These are phyloP conservation scores for Dicyrtoma fusca DNA, from an alignment of 2,888 invertebrate genomes.

Conservation along the genomic window DNA sequence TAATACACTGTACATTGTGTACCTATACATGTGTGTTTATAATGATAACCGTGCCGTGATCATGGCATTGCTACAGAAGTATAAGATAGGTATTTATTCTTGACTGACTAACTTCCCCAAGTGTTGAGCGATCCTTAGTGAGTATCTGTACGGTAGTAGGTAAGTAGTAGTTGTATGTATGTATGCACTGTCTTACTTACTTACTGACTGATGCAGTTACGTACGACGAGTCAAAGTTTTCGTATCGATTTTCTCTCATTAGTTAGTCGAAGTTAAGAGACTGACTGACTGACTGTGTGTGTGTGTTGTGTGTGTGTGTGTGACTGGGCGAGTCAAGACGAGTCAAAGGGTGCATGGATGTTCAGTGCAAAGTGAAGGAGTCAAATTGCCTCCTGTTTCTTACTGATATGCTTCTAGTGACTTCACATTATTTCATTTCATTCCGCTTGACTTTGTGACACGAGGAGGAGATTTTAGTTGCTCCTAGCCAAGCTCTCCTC, in stretches of 20 bases:
- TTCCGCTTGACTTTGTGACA: constrained; percentile 39
- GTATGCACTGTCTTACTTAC: constrained; percentile 12
- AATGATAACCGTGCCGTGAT: too few species aligned
- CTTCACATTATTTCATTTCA: constrained; percentile 40
- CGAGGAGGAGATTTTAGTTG: constrained; percentile 38
- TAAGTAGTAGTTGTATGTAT: neutral
- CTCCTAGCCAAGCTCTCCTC: constrained; percentile 23
- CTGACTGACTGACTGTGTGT: neutral
- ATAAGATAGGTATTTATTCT: too few species aligned
- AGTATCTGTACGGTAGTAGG: too few species aligned
- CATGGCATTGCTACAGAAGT: too few species aligned
- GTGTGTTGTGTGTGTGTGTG: constrained; percentile 10
- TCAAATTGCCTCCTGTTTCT: constrained; percentile 40
- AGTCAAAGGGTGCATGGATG: neutral
- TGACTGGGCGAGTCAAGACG: neutral
- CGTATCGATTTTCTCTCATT: constrained; percentile 42
- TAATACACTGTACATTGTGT: too few species aligned
- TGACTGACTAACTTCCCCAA: too few species aligned
- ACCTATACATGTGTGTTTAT: too few species aligned
- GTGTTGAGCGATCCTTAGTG: too few species aligned
- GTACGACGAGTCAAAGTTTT: constrained; percentile 24
- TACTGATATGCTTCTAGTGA: constrained; percentile 34
- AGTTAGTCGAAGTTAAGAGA: constrained; percentile 21
- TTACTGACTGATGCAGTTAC: constrained; percentile 9
- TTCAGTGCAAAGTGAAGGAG: constrained; percentile 11